Conservation (phyloP, 2,888 invertebrate species). For the Dastarcus helophoroides region DNA sequence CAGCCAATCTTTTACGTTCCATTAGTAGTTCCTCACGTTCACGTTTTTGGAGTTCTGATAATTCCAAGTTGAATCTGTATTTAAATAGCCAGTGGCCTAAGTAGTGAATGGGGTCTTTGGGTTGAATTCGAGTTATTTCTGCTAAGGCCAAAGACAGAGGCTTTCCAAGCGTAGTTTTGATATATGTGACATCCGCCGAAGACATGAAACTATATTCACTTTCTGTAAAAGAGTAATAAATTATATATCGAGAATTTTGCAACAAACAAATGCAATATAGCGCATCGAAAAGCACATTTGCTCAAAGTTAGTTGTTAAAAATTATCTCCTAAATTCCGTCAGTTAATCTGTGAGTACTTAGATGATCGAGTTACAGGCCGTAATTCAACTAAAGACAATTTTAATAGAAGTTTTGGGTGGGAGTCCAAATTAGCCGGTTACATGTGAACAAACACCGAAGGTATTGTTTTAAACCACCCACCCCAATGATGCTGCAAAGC, state of each 20-base stretch:
- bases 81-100: slow-evolving; percentile 40
- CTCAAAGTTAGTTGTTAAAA: too few species aligned
- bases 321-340: too few species aligned
- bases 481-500: too few species aligned
- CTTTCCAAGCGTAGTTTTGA: slow-evolving; percentile 31
- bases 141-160: slow-evolving; percentile 36
- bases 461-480: too few species aligned
- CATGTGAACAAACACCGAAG: too few species aligned
- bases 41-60: slow-evolving; percentile 24
- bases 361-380: too few species aligned
- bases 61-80: slow-evolving; percentile 37
- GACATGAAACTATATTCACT: slow-evolving; percentile 19
- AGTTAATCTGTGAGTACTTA: too few species aligned
- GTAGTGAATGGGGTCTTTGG: slow-evolving; percentile 39
- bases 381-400: too few species aligned
- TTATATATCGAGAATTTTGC: slow-evolving; percentile 1
- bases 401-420: too few species aligned
- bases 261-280: too few species aligned
- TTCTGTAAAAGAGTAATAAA: background rate
- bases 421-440: too few species aligned
- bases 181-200: slow-evolving; percentile 31
- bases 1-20: slow-evolving; percentile 28
- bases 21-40: slow-evolving; percentile 29
- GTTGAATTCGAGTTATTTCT: slow-evolving; percentile 37
- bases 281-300: too few species aligned